Base-by-base conservation (phyloP, 2,113 vertebrate genomes). In the Nothoprocta pentlandii region DNA sequence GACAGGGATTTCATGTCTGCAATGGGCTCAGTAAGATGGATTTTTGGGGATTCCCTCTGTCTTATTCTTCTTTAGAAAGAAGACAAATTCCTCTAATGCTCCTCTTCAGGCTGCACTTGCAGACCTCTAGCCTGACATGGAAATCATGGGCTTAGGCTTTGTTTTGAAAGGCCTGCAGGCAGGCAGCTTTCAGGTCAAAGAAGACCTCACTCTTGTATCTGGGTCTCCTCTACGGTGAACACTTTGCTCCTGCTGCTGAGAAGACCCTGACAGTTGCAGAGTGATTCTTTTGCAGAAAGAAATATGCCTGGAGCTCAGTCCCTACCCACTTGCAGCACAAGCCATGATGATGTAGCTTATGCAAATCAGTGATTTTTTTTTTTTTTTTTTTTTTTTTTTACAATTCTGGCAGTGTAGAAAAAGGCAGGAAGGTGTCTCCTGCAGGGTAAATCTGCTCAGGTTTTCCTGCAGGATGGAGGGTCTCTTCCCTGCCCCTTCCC, bases 341-440 rank as follows among this genome's bases (percentile, higher is more conserved):
- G 4, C 51, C 10, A 10, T 54, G 15, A 39, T 39, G 36, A 39
- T 39, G 36, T 0, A 49, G 22, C 4, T 2, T 14, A 20, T 20
- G 34, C 4, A 1, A 8, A 1, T 34, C 4, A 0, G 15, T 56
- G 19, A n/a, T n/a, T n/a, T n/a, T n/a, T n/a, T n/a, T n/a, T n/a
- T n/a, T n/a, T 44, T 4, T 22, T 75, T 54, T 54, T 64, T 56
- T 16, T 44, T 5, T 22, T 75, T 54, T 54, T 64, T 51, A 16
- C n/a, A 8, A n/a, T 11, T 41, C 34, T 39, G 32, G 34, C 1
- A 12, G 20, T 8, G 41, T 2, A 4, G 44, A 28, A 47, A 47
- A 74, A 95, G 44, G 49, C 82, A 28, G 14, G 25, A 44, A 89
- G 10, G 1, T 58, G 6, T 12, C 28, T 17, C 9, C 46, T 56